Evolutionary conservation across 2,888 invertebrate species (phyloP).

Genomic region (Orthosia incerta): DNA sequence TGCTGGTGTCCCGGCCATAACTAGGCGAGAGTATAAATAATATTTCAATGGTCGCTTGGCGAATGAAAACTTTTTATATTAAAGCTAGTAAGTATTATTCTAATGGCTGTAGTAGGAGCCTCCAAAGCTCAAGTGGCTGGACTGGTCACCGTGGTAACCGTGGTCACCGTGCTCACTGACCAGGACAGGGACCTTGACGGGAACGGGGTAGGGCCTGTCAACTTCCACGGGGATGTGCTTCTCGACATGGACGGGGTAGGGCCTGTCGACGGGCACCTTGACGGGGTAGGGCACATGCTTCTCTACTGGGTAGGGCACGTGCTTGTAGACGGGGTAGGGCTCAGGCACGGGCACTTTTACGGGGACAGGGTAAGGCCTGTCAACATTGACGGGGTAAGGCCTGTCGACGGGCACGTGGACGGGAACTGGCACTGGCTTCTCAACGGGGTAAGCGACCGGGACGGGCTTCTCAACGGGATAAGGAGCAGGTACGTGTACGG

Average conservation of each 20-base stretch:
- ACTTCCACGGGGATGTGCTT: slow-evolving; percentile 86
- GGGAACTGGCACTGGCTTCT: slow-evolving; percentile 92
- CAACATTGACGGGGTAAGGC: slow-evolving; percentile 91
- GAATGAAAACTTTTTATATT: slow-evolving; percentile 76
- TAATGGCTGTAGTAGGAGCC: slow-evolving; percentile 85
- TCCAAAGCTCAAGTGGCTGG: slow-evolving; percentile 74
- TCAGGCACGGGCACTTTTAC: slow-evolving; percentile 91
- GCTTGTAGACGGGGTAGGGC: slow-evolving; percentile 93
- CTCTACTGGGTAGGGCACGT: slow-evolving; percentile 92
- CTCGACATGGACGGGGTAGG: slow-evolving; percentile 91
- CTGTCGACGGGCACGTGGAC: slow-evolving; percentile 92
- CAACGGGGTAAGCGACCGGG: slow-evolving; percentile 92
- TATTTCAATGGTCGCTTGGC: slow-evolving; percentile 74
- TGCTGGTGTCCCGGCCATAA: slow-evolving; percentile 88
- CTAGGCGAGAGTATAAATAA: slow-evolving; percentile 84
- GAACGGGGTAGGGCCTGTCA: slow-evolving; percentile 91
- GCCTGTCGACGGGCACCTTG: slow-evolving; percentile 92
- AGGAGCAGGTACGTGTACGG: slow-evolving; percentile 92
- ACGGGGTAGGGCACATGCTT: slow-evolving; percentile 92
- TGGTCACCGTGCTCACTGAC: slow-evolving; percentile 71
- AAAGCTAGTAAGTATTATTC: slow-evolving; percentile 76
- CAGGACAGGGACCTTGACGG: slow-evolving; percentile 89
- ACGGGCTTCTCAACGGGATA: slow-evolving; percentile 92
- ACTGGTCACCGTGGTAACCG: slow-evolving; percentile 63
- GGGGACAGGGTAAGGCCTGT: slow-evolving; percentile 88